These are phyloP conservation scores for Drosophila pachea DNA, from an alignment of 1,140 invertebrate species.

Conservation along the genomic window DNA sequence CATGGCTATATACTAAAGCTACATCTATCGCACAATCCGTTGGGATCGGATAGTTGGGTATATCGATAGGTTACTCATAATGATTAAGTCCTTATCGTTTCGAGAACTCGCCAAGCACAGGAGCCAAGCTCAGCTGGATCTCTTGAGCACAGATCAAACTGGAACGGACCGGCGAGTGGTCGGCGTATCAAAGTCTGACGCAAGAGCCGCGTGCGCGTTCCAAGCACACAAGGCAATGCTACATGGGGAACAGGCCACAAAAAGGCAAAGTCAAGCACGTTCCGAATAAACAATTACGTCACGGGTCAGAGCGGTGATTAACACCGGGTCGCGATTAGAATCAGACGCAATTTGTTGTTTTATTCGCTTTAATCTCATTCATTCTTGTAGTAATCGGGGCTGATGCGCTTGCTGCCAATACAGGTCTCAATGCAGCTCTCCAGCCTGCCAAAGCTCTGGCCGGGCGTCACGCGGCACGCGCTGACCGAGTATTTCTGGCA, in stretches of 20 bases:
- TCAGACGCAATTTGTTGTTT: constrained; percentile 33
- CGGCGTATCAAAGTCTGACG: constrained; percentile 24
- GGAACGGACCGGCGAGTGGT: neutral
- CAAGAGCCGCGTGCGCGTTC: constrained; percentile 8
- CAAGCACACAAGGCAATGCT: constrained; percentile 26
- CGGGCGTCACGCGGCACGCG: constrained; percentile 58
- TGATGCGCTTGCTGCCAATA: constrained; percentile 46
- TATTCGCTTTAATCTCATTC: constrained; percentile 16
- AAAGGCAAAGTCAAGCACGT: constrained; percentile 17
- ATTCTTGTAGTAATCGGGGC: constrained; percentile 56
- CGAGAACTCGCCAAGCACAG: no score
- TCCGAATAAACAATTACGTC: constrained; percentile 36
- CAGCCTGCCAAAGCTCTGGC: constrained; percentile 71
- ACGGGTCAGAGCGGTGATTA: constrained; percentile 24
- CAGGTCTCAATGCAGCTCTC: constrained; percentile 66
- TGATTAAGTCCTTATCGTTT: no score
- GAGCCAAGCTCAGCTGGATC: no score
- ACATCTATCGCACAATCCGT: no score
- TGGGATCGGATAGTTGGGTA: no score
- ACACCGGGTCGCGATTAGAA: constrained; percentile 16
- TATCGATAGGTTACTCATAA: no score
- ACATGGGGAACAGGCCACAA: constrained; percentile 32
- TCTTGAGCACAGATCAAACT: neutral
- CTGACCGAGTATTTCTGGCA: constrained; percentile 62
- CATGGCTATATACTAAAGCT: no score